phyloP scores from a whole-genome alignment of 2,888 invertebrate genomes.

The Drosophila niveifrons region DNA sequence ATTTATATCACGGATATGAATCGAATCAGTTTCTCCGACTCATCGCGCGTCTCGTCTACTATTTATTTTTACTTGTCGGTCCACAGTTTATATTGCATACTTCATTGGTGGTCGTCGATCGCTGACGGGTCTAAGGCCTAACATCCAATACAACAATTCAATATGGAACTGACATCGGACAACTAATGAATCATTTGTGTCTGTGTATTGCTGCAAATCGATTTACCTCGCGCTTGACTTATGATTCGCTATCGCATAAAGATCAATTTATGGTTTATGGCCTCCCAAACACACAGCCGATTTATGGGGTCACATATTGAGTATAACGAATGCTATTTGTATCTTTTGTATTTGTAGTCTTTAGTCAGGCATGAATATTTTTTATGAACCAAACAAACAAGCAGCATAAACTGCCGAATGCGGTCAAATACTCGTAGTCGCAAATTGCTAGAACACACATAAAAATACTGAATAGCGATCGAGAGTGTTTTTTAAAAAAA shows the following conservation, averaged over 20 bases:
- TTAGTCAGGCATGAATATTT: slow-evolving; percentile 23
- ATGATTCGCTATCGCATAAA: slow-evolving; percentile 53
- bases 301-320: slow-evolving; percentile 27
- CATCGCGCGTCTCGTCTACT: slow-evolving; percentile 21
- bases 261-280: slow-evolving; percentile 14
- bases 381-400: slow-evolving; percentile 37
- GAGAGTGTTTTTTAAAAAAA: too few relatives aligned
- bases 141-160: slow-evolving; percentile 36
- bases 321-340: slow-evolving; percentile 35
- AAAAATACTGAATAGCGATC: background rate
- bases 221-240: slow-evolving; percentile 46
- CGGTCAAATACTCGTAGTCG: slow-evolving; percentile 24
- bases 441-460: background rate
- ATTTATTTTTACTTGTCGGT: slow-evolving; percentile 72
- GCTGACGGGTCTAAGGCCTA: slow-evolving; percentile 22
- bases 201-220: slow-evolving; percentile 2
- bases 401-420: slow-evolving; percentile 21
- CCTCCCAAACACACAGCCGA: background rate
- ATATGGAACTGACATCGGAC: slow-evolving; percentile 32
- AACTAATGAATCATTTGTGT: slow-evolving; percentile 42
- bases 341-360: slow-evolving; percentile 27
- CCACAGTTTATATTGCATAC: slow-evolving; percentile 78
- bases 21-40: slow-evolving; percentile 22
- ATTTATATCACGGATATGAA: slow-evolving; percentile 65
- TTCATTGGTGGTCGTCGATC: slow-evolving; percentile 69